Conservation (phyloP, 1,140 invertebrate genomes). For the Diorhabda sublineata region DNA sequence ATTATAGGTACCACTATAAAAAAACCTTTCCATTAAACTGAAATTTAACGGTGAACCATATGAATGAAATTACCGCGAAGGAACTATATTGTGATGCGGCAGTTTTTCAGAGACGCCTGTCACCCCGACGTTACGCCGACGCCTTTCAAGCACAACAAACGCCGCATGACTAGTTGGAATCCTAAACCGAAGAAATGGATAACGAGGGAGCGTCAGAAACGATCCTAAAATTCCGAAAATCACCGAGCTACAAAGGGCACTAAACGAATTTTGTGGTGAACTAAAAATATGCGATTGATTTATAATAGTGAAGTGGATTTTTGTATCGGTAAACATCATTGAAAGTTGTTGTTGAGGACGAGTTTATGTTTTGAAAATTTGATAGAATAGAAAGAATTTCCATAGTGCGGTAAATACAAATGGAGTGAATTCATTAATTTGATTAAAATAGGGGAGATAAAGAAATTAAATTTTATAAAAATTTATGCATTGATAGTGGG, state of each 20-base stretch:
- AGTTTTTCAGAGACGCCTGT: conserved; percentile 22
- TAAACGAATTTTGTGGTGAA: background rate
- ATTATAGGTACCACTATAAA: too few relatives aligned
- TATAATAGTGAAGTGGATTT: background rate
- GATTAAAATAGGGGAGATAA: too few relatives aligned
- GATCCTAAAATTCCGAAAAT: background rate
- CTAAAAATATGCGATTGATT: conserved; percentile 1
- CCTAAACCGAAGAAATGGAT: conserved; percentile 21
- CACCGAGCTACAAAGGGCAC: background rate
- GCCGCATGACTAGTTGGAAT: conserved; percentile 39
- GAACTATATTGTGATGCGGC: conserved; percentile 8
- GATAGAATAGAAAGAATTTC: too few relatives aligned
- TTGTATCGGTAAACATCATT: too few relatives aligned
- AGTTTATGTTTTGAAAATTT: too few relatives aligned
- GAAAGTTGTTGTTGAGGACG: too few relatives aligned
- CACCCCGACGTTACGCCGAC: conserved; percentile 13
- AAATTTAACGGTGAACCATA: background rate
- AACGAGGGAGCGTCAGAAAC: background rate
- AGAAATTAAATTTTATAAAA: too few relatives aligned
- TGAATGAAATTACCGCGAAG: background rate
- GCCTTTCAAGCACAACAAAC: conserved; percentile 28
- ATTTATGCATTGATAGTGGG: too few relatives aligned
- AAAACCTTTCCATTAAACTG: too few relatives aligned
- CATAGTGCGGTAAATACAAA: too few relatives aligned
- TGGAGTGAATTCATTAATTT: too few relatives aligned